phyloP scores from a whole-genome alignment of 1,140 invertebrate species.

The roundworm (Caenorhabditis elegans) region WBcel235 BX284602.5:12255001-12255500 shows the following conservation, averaged over 20 bases:
- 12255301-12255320: constrained; percentile 34
- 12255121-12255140: constrained; percentile 54
- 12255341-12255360: constrained; percentile 22
- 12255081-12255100: constrained; percentile 42
- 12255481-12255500: too few relatives aligned
- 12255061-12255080: background rate
- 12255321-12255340: constrained; percentile 39
- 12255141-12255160: constrained; percentile 58
- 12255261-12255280: constrained; percentile 42
- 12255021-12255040: constrained; percentile 54
- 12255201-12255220: constrained; percentile 11
- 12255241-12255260: constrained; percentile 32
- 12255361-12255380: background rate
- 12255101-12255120: constrained; percentile 50
- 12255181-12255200: constrained; percentile 44
- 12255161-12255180: constrained; percentile 42
- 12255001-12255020: constrained; percentile 43
- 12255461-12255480: too few relatives aligned
- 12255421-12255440: background rate
- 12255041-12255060: background rate
- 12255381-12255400: background rate
- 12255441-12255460: background rate
- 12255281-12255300: constrained; percentile 33
- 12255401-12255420: constrained; percentile 2
- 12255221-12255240: constrained; percentile 9